Conservation (phyloP, 2,797 vertebrate species). For the Silurus aristotelis region DNA sequence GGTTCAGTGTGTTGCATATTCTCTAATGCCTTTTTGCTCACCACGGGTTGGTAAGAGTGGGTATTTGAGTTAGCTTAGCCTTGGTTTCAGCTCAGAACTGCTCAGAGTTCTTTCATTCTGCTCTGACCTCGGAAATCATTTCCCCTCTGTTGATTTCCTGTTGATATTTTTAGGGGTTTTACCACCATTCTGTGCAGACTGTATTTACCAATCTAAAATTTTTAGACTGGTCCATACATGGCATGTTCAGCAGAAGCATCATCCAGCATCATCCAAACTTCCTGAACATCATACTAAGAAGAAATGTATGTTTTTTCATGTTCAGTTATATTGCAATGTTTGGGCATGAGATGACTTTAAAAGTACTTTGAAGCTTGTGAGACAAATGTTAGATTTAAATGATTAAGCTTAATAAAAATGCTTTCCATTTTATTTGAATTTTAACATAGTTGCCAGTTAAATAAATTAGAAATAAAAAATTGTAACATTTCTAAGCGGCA, state of each 20-base stretch:
- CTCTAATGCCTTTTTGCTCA: not conserved
- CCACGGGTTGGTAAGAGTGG: not conserved
- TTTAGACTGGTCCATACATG: not conserved
- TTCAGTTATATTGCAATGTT: not conserved
- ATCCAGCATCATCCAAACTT: not conserved
- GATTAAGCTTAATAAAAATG: not conserved
- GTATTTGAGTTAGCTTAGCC: conserved; percentile 2
- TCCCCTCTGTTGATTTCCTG: not conserved
- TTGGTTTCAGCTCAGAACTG: not conserved
- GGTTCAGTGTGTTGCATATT: not conserved
- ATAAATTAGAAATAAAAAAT: no score
- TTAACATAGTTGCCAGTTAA: not conserved
- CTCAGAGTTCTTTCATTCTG: not conserved
- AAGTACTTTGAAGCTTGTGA: not conserved
- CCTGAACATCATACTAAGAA: no score
- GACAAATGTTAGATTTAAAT: not conserved
- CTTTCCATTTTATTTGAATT: not conserved
- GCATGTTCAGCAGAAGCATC: not conserved
- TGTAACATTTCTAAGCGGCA: no score
- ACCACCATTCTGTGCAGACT: not conserved
- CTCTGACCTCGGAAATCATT: not conserved
- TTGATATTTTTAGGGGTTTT: not conserved
- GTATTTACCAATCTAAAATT: not conserved
- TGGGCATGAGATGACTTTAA: not conserved
- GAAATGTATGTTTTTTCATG: not conserved